phyloP scores from a whole-genome alignment of 1,140 invertebrate genomes.

The Polypedilum vanderplanki region DNA sequence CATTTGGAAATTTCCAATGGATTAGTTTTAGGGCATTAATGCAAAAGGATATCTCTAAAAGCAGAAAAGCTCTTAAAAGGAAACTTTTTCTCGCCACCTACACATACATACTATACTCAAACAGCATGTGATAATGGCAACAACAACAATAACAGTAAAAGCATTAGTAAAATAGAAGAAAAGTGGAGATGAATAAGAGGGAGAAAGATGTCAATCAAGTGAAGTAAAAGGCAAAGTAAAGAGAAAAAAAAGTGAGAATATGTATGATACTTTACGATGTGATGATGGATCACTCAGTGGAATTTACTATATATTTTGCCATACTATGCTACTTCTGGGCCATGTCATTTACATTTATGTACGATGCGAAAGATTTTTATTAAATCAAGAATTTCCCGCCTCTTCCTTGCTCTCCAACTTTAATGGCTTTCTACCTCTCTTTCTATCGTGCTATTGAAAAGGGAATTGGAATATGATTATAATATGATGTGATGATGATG shows the following conservation, averaged over 20 bases:
- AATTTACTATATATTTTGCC: not conserved
- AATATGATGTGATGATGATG: conserved; percentile 7
- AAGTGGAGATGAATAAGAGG: not conserved
- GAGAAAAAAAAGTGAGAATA: not conserved
- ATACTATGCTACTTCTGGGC: no score
- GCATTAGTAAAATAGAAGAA: not conserved
- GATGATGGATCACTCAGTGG: conserved; percentile 10
- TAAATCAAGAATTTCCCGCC: not conserved
- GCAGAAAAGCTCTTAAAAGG: not conserved
- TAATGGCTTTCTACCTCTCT: not conserved
- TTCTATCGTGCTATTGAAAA: not conserved
- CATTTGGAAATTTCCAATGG: conserved; percentile 12
- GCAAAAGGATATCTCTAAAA: no score
- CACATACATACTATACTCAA: not conserved
- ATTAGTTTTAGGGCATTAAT: not conserved
- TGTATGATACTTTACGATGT: not conserved
- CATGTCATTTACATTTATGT: conserved; percentile 1
- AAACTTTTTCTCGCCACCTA: not conserved
- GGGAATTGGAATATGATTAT: not conserved
- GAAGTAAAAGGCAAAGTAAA: not conserved
- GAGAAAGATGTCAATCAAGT: not conserved
- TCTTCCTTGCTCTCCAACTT: not conserved
- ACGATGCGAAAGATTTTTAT: not conserved
- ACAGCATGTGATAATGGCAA: not conserved
- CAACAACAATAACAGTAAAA: not conserved